Percentiles rank a stretch among this genome's conserved stretches.
Evolutionary conservation across 1,140 invertebrate species (phyloP).

Genomic region (Zophobas atratus): DNA sequence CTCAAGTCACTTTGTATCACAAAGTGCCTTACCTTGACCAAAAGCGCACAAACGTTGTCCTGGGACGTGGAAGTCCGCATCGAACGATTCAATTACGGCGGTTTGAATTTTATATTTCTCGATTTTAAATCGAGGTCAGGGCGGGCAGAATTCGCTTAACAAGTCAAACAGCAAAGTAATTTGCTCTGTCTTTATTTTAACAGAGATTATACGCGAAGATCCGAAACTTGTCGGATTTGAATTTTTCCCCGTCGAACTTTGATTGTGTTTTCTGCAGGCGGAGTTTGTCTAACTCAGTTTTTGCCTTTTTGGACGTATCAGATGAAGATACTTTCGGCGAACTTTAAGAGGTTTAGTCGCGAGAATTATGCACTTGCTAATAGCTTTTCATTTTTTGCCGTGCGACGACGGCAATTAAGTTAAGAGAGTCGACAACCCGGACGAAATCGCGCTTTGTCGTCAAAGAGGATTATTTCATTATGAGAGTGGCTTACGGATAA

Average conservation of each 20-base stretch:
- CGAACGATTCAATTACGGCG: not conserved
- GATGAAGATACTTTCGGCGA: not conserved
- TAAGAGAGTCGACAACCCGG: not conserved
- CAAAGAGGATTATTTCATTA: not conserved
- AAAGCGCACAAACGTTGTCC: no score
- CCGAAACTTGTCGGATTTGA: conserved; percentile 22
- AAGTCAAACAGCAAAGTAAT: conserved; percentile 51
- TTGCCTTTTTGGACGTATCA: not conserved
- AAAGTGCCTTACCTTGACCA: no score
- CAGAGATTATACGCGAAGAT: conserved; percentile 44
- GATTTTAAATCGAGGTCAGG: not conserved
- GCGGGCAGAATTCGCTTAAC: conserved; percentile 37
- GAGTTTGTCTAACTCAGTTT: conserved; percentile 23
- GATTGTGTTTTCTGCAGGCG: conserved; percentile 47
- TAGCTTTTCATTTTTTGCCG: conserved; percentile 10
- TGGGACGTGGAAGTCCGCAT: no score
- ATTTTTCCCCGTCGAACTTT: conserved; percentile 51
- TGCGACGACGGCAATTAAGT: not conserved
- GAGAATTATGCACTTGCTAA: conserved; percentile 22
- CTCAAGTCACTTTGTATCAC: no score
- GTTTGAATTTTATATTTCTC: not conserved
- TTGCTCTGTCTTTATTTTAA: conserved; percentile 50
- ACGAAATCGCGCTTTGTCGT: not conserved
- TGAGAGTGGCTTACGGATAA: not conserved
- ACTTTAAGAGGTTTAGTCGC: conserved; percentile 8